Evolutionary conservation across 2,888 invertebrate species (phyloP), one percentile per base, ranked within the genome.

Genomic region (Gryllus longicercus): DNA sequence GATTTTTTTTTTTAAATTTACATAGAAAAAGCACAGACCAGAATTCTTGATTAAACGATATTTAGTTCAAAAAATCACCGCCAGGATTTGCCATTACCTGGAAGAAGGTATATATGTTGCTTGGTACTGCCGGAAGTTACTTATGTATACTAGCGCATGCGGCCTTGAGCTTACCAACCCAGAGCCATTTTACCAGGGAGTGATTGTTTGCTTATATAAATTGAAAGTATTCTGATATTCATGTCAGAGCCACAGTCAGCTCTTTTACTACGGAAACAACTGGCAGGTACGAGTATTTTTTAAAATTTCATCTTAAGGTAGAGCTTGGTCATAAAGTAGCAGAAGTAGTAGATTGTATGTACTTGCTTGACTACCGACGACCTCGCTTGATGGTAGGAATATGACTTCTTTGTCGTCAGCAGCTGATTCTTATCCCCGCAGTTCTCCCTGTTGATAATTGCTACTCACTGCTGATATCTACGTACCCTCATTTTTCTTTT

Each of bases 191-290:
- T 83, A 77, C 81, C 79, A 81, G 79, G 83, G 80, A 82, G 80
- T 81, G 81, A 83, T 84, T 82, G 82, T 82, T 82, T 83, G 82
- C 80, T 81, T 81, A 78, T 81, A 51, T 79, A 81, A 80, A 82
- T 83, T 83, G 79, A 75, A 82, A 83, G 81, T 83, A 83, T 82
- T 82, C 83, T 82, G 83, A 82, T 82, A 93, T 94, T 93, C 93
- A 96, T 96, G 96, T 95, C 95, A 92, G 95, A 96, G 92, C 93
- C 93, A 92, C 96, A 96, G 93, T 96, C 96, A 90, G 94, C 96
- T 89, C 93, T 96, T 90, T 91, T 96, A 91, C 92, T 96, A 90
- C 93, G 95, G 91, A 96, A 96, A 93, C 96, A 96, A 91, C 91
- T 96, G 91, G 95, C 96, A 93, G 96, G 96, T 96, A 92, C 90